phyloP scores from a whole-genome alignment of 92 coral and sea anemone genomes.

The Chrysogorgia sp. region DNA sequence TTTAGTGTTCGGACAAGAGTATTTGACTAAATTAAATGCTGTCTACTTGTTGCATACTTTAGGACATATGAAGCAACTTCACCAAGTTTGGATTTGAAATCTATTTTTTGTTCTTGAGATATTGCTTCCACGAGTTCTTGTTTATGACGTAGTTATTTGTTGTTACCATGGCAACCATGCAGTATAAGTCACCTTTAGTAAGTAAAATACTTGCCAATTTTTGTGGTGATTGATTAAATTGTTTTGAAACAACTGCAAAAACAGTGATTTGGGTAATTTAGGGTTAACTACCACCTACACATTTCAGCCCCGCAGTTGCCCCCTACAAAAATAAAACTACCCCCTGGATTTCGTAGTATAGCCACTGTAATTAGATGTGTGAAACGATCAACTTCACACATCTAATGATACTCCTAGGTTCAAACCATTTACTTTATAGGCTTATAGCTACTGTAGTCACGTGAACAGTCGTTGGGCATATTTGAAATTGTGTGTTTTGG shows the following conservation, averaged over 20 bases:
- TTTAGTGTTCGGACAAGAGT: background rate
- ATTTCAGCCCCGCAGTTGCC: too few species aligned
- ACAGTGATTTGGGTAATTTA: slow-evolving; percentile 22
- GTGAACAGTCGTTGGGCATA: too few species aligned
- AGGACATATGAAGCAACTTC: background rate
- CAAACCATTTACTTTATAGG: too few species aligned
- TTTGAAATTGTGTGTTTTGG: too few species aligned
- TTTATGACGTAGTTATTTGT: too few species aligned
- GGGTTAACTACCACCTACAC: slow-evolving; percentile 22
- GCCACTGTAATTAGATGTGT: too few species aligned
- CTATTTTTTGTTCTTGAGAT: background rate
- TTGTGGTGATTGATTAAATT: slow-evolving; percentile 5
- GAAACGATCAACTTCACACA: too few species aligned
- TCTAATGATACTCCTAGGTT: too few species aligned
- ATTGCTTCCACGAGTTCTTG: background rate
- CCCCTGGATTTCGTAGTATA: too few species aligned
- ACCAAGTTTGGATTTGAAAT: background rate
- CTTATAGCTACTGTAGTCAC: too few species aligned
- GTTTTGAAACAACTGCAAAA: slow-evolving; percentile 18
- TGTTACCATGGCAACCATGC: too few species aligned
- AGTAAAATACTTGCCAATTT: background rate
- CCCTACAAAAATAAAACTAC: too few species aligned
- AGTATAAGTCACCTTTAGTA: slow-evolving; percentile 1
- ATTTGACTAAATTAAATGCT: background rate
- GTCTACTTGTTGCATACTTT: background rate